Base-by-base conservation (phyloP, 2,797 vertebrate species). In the Silurus lanzhouensis region DNA sequence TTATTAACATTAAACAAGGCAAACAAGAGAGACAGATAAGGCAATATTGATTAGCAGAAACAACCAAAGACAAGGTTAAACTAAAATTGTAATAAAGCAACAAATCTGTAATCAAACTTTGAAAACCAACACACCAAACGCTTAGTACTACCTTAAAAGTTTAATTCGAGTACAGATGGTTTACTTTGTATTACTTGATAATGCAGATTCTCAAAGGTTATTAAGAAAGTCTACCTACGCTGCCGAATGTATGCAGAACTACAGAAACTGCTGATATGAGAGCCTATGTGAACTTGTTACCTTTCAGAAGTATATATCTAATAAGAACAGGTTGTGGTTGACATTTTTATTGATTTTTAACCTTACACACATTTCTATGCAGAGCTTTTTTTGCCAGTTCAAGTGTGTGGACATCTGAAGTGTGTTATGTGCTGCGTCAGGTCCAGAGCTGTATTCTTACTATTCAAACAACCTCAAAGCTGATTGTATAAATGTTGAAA, bases 401-500 rank as follows among this genome's bases (percentile, higher is more conserved):
- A 58, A 19, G 74, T 58, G 8, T 27, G 48, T 57, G n/a, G 7
- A 71, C 17, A n/a, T 44, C 2, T 70, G 19, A 17, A 68, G 67
- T 68, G 2, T 70, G 31, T 44, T 9, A 38, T 44, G 48, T 1
- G 48, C 8, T 52, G 48, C 0, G 48, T 52, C 8, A 52, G 10
- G 27, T 76, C 25, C 70, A 20, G 38, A 58, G 25, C 17, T 64
- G n/a, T 5, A 8, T 46, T 71, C 68, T 52, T 82, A 15, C 15
- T 67, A 77, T 60, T 38, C 63, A 55, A 22, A 31, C 63, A 82
- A 66, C 64, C 31, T 31, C 82, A 55, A 74, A 84, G 78, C 80
- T 46, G 66, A 67, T 52, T 84, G 74, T 79, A 79, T 57, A 17
- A 38, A 79, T 61, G 57, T 58, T 9, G 27, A 27, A 27, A 58